Percentiles rank a stretch among this genome's conserved stretches.
Evolutionary conservation across 2,888 invertebrate species (phyloP).

Genomic region (Iselma pallidipennis): DNA sequence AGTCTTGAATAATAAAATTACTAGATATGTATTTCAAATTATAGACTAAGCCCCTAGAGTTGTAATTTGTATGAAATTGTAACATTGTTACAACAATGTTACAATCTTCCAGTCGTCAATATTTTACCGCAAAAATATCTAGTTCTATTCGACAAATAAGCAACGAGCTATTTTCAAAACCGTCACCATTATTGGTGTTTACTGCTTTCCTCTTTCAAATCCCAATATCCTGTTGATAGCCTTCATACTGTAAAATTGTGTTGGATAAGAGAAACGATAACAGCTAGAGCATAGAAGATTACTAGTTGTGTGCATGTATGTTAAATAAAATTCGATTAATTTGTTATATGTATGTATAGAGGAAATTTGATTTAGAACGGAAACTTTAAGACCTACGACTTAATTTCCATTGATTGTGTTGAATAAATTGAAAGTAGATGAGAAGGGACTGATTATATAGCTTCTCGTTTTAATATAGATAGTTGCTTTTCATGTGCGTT

Average conservation of each 20-base stretch:
- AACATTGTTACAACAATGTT: too few species aligned
- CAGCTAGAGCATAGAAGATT: background rate
- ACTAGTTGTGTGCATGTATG: too few species aligned
- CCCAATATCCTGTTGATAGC: conserved; percentile 23
- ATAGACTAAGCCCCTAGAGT: too few species aligned
- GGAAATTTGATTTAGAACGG: background rate
- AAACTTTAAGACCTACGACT: conserved; percentile 2
- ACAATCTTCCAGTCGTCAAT: background rate
- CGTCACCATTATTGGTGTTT: conserved; percentile 17
- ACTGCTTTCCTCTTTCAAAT: conserved; percentile 7
- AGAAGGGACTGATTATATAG: background rate
- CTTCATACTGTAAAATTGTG: conserved; percentile 10
- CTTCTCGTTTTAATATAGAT: too few species aligned
- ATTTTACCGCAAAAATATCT: background rate
- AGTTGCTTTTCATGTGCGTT: too few species aligned
- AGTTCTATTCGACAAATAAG: conserved; percentile 12
- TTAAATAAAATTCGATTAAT: background rate
- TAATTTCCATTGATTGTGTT: conserved; percentile 11
- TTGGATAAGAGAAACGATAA: too few species aligned
- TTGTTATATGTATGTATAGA: background rate
- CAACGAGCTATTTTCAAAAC: conserved; percentile 10
- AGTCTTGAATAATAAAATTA: too few species aligned
- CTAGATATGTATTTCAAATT: too few species aligned
- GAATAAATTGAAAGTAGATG: conserved; percentile 1
- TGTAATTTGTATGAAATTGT: too few species aligned